A percentile compares a stretch with the other conserved stretches of the same genome.
These are phyloP conservation scores for Griposia aprilina DNA, from an alignment of 2,888 invertebrate genomes.

Conservation along the genomic window DNA sequence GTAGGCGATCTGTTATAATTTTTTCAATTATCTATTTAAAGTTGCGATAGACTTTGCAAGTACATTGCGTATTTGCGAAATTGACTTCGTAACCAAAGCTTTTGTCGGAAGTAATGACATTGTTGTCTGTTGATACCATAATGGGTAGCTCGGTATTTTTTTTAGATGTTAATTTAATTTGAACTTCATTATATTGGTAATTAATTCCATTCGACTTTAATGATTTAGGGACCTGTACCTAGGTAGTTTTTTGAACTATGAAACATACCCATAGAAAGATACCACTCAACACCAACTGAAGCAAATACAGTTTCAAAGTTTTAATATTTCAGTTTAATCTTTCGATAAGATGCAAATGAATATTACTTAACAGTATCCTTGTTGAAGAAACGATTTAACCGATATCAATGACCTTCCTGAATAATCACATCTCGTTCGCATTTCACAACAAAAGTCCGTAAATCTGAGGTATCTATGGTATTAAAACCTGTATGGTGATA, in stretches of 20 bases:
- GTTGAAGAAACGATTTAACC: not conserved
- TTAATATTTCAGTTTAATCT: not conserved
- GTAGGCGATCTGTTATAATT: slow-evolving; percentile 11
- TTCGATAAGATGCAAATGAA: not conserved
- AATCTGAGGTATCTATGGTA: not conserved
- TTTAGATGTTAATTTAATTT: slow-evolving; percentile 23
- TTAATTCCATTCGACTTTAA: slow-evolving; percentile 3
- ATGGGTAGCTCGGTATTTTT: not conserved
- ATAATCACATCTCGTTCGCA: not conserved
- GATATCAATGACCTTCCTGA: not conserved
- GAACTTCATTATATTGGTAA: not conserved
- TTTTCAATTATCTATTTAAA: slow-evolving; percentile 31
- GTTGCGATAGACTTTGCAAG: slow-evolving; percentile 22
- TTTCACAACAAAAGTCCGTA: not conserved
- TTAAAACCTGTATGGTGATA: too few species aligned
- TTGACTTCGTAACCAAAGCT: not conserved
- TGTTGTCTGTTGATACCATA: not conserved
- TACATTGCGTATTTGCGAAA: slow-evolving; percentile 19
- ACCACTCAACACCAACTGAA: not conserved
- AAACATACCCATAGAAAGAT: not conserved
- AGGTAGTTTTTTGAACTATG: not conserved
- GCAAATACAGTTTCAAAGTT: not conserved
- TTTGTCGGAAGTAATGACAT: slow-evolving; percentile 12
- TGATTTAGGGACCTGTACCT: not conserved
- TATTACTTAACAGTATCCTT: not conserved